Conservation (phyloP, 2,888 invertebrate genomes). For the Cheilosia pagana region DNA sequence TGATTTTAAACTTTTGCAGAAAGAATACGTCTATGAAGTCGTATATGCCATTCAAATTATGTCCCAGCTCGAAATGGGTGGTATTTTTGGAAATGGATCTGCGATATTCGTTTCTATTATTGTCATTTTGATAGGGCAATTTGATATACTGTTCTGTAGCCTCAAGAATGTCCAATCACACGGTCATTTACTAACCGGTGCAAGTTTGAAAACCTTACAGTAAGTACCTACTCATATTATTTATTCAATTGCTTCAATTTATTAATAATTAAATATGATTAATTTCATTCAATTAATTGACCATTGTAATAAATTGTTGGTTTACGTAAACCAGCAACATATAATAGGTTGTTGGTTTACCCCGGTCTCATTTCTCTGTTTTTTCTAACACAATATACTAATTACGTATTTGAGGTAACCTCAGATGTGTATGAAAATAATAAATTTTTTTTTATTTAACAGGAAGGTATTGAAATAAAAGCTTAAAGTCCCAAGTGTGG, state of each 20-base stretch:
- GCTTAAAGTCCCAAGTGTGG: no score
- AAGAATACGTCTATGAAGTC: constrained; percentile 75
- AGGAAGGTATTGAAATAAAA: no score
- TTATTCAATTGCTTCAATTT: neutral
- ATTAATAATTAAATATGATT: no score
- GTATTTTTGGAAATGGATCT: constrained; percentile 78
- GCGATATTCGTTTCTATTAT: constrained; percentile 80
- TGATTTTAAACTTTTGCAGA: constrained; percentile 48
- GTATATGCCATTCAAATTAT: constrained; percentile 78
- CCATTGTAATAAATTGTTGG: no score
- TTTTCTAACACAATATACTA: no score
- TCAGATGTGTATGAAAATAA: no score
- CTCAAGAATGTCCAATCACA: constrained; percentile 81
- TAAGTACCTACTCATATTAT: constrained; percentile 64
- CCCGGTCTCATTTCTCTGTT: no score
- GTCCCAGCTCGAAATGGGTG: constrained; percentile 79
- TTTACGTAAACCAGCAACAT: no score
- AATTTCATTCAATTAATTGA: no score
- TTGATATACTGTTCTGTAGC: constrained; percentile 82
- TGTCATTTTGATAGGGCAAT: constrained; percentile 79
- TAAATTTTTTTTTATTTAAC: no score
- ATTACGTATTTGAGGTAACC: no score
- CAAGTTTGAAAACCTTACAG: constrained; percentile 74
- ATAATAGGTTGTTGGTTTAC: no score
- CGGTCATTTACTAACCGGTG: constrained; percentile 77